Conservation (phyloP, 2,888 invertebrate genomes). For the Ephialtes manifestator region DNA sequence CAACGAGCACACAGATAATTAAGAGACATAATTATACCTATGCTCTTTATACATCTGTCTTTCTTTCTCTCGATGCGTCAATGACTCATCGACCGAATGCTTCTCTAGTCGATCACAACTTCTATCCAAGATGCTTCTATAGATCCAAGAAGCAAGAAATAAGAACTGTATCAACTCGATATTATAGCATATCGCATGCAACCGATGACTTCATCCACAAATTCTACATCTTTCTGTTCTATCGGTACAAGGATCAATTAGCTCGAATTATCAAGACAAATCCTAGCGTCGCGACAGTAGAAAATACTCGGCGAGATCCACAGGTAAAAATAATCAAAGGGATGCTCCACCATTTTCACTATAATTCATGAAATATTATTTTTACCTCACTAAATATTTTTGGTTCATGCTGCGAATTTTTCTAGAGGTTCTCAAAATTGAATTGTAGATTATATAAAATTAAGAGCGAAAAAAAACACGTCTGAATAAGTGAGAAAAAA, state of each 20-base stretch:
- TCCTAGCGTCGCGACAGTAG: not conserved
- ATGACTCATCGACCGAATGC: slow-evolving; percentile 60
- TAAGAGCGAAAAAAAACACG: too few species aligned
- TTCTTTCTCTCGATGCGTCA: slow-evolving; percentile 42
- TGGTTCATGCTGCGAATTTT: too few species aligned
- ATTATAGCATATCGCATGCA: slow-evolving; percentile 12
- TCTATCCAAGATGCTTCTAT: slow-evolving; percentile 9
- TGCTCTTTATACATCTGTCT: slow-evolving; percentile 50
- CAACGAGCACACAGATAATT: slow-evolving; percentile 64
- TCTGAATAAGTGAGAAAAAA: too few species aligned
- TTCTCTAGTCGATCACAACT: slow-evolving; percentile 29
- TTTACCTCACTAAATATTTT: not conserved
- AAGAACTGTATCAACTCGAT: slow-evolving; percentile 15
- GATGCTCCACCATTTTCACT: too few species aligned
- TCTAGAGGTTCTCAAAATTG: too few species aligned
- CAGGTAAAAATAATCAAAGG: not conserved
- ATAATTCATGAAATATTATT: not conserved
- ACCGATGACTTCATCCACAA: slow-evolving; percentile 20
- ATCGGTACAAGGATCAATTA: slow-evolving; percentile 12
- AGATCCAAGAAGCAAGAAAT: slow-evolving; percentile 13
- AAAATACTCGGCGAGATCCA: not conserved
- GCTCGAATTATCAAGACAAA: not conserved
- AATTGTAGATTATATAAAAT: too few species aligned
- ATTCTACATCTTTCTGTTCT: not conserved
- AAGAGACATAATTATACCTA: slow-evolving; percentile 64